Conservation (phyloP, 2,113 vertebrate species). For the Corvus moneduloides region DNA sequence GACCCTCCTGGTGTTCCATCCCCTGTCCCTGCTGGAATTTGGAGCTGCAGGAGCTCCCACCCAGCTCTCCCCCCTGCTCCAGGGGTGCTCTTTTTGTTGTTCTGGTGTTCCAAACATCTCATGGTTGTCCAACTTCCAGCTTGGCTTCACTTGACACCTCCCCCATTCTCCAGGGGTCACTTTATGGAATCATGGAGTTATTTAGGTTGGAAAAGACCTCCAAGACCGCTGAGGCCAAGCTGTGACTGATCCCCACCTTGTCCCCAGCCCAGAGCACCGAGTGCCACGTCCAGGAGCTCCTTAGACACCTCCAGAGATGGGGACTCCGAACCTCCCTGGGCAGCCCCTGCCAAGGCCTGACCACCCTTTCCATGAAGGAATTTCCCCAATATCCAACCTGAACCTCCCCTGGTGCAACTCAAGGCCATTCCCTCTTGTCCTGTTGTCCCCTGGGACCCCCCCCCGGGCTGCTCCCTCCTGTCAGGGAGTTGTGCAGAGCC, state of each 20-base stretch:
- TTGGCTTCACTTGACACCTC: neutral
- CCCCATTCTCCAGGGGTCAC: neutral
- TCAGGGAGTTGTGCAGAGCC: neutral
- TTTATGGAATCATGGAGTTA: fast-evolving
- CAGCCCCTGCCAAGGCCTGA: neutral
- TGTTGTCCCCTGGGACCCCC: neutral
- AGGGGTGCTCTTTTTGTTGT: fast-evolving
- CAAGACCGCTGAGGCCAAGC: fast-evolving
- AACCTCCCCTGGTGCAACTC: neutral
- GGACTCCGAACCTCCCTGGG: neutral
- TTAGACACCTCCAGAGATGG: neutral
- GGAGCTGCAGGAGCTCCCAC: neutral
- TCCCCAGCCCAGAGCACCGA: neutral
- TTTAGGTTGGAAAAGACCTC: neutral
- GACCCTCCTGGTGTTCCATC: neutral
- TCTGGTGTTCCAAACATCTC: neutral
- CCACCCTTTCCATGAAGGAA: neutral
- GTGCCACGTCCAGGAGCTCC: fast-evolving
- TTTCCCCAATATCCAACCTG: neutral
- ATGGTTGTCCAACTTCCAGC: neutral
- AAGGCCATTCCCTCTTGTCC: neutral
- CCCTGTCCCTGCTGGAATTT: neutral
- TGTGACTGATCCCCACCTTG: neutral
- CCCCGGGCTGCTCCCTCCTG: fast-evolving
- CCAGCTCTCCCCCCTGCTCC: neutral